phyloP scores from a whole-genome alignment of 2,888 invertebrate species.

The Candidula unifasciata region DNA sequence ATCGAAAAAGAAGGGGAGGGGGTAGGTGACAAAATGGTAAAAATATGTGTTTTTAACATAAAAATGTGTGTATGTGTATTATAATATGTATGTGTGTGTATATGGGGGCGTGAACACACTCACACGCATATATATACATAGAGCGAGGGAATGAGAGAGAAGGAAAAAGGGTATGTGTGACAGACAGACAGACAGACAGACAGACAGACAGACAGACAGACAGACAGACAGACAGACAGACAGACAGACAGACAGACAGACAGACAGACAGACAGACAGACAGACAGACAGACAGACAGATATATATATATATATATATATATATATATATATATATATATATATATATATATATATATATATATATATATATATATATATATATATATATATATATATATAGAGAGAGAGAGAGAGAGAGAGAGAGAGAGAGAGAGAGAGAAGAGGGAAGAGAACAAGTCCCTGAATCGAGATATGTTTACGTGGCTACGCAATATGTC shows the following conservation, averaged over 20 bases:
- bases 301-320: constrained; percentile 18
- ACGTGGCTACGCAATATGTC: no score
- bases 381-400: no score
- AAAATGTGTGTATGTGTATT: no score
- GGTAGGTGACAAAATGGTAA: no score
- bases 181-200: constrained; percentile 4
- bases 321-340: constrained; percentile 21
- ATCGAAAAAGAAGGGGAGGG: no score
- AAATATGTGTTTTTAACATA: no score
- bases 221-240: constrained; percentile 4
- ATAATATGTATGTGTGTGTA: no score
- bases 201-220: constrained; percentile 4
- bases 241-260: constrained; percentile 4
- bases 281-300: no score
- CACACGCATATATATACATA: no score
- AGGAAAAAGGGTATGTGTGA: neutral
- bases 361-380: neutral
- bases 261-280: neutral
- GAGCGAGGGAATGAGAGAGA: neutral
- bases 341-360: constrained; percentile 21
- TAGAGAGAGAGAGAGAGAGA: neutral
- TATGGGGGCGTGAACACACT: no score
- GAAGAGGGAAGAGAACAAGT: neutral
- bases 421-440: constrained; percentile 2
- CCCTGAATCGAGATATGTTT: no score